Base-by-base conservation (phyloP, 2,888 invertebrate species). In the Nysson spinosus region DNA sequence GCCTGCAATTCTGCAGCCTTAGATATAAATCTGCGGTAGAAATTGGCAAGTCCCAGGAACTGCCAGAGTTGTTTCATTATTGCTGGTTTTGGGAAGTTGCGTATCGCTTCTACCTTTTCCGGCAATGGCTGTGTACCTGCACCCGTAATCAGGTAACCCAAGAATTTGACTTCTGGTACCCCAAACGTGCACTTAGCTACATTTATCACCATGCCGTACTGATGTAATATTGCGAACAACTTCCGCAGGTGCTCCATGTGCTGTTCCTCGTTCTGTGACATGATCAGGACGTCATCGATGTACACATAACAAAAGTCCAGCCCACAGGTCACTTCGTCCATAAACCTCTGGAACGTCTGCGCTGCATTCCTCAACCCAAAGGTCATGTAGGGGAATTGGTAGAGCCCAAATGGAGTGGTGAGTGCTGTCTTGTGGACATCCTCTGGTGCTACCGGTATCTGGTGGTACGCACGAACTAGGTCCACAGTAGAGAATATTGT, bases 221-320 rank as follows among this genome's bases (percentile, higher is more conserved):
- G 4, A 0, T 28, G n/a, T 4, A 1, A 54, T 9, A 0, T 37
- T 17, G 3, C 3, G 9, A 7, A 43, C 34, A 2, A 54, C 9
- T 2, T 1, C 1, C 17, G 2, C 1, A 54, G 1, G 4, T 44
- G 37, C 0, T n/a, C 6, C 0, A 1, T 7, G 2, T 54, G 52
- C 12, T 44, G 20, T 4, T 9, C 14, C 1, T 19, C 1, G 0
- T 12, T 16, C 1, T 16, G n/a, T 0, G 51, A 52, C 1, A 19
- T 37, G n/a, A 52, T 17, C 3, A 52, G 9, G 7, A 43, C 35
- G 24, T 52, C 52, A 4, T 43, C 35, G 0, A 43, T 1, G 4
- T 43, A 52, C 0, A 20, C 11, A n/a, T 19, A 54, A 2, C 24
- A 17, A n/a, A 54, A 54, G 16, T 54, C 35, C 0, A 54, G n/a